These are phyloP conservation scores for Excalfactoria chinensis DNA, from an alignment of 2,113 vertebrate genomes.

Conservation along the genomic window DNA sequence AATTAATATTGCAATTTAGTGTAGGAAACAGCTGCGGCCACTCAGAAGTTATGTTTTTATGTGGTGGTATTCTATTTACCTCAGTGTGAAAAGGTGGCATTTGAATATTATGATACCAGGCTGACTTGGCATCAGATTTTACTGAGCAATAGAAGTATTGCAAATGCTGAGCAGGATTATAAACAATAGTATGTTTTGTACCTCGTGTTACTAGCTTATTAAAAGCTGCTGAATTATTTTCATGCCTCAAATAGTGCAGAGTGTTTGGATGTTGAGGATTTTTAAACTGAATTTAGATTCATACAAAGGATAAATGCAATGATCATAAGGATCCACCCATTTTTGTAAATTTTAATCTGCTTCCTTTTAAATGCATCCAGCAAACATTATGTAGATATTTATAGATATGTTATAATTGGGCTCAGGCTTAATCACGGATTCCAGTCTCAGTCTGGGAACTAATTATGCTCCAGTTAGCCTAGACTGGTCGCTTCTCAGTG, in stretches of 20 bases:
- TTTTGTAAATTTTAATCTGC: background rate
- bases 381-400: background rate
- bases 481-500: background rate
- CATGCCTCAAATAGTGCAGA: background rate
- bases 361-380: background rate
- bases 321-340: background rate
- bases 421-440: background rate
- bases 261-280: background rate
- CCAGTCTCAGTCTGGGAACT: background rate
- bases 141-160: background rate
- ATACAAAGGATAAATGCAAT: background rate
- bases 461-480: background rate
- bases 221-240: background rate
- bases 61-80: background rate
- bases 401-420: background rate
- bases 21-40: background rate
- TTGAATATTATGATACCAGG: background rate
- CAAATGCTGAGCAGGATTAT: background rate
- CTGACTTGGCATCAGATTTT: background rate
- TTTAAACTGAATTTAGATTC: background rate
- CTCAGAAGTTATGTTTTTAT: background rate
- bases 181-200: background rate
- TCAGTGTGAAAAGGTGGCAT: background rate
- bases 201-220: background rate
- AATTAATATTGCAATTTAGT: background rate